Percentiles rank a stretch among this genome's conserved stretches.
phyloP scores from a whole-genome alignment of 2,113 vertebrate genomes.

The Solea senegalensis region DNA sequence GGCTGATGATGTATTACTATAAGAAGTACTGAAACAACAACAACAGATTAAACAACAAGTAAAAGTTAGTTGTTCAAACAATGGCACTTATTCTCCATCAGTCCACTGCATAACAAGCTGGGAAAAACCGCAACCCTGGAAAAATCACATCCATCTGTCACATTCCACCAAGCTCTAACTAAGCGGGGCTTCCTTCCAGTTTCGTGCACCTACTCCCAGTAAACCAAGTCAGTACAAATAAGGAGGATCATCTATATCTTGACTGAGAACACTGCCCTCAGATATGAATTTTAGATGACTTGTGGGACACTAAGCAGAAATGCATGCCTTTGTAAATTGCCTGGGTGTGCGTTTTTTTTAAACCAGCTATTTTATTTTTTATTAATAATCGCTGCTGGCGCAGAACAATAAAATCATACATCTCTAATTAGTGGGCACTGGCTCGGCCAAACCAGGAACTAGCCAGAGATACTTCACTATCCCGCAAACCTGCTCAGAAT shows the following conservation, averaged over 20 bases:
- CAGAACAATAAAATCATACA: slow-evolving; percentile 15
- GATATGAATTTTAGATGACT: slow-evolving; percentile 12
- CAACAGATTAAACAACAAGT: background rate
- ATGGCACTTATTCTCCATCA: slow-evolving; percentile 10
- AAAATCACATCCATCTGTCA: slow-evolving; percentile 44
- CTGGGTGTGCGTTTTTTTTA: slow-evolving; percentile 2
- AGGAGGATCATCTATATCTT: slow-evolving; percentile 18
- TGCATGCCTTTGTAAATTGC: slow-evolving; percentile 7
- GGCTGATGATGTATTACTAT: slow-evolving; percentile 8
- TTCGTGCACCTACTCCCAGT: slow-evolving; percentile 22
- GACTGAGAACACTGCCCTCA: background rate
- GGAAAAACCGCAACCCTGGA: slow-evolving; percentile 23
- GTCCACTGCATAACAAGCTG: slow-evolving; percentile 22
- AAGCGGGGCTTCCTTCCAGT: slow-evolving; percentile 17
- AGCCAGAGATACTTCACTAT: slow-evolving; percentile 18
- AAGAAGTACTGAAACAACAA: background rate
- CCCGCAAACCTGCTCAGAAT: slow-evolving; percentile 20
- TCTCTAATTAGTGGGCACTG: slow-evolving; percentile 13
- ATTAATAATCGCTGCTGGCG: background rate
- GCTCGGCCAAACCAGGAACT: slow-evolving; percentile 20
- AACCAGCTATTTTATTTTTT: slow-evolving; percentile 18
- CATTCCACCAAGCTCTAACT: slow-evolving; percentile 9
- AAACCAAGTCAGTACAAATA: slow-evolving; percentile 5
- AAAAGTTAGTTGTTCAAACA: background rate
- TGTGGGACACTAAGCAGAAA: background rate